phyloP scores from a whole-genome alignment of 2,113 vertebrate genomes.

The Scolopax mira region DNA sequence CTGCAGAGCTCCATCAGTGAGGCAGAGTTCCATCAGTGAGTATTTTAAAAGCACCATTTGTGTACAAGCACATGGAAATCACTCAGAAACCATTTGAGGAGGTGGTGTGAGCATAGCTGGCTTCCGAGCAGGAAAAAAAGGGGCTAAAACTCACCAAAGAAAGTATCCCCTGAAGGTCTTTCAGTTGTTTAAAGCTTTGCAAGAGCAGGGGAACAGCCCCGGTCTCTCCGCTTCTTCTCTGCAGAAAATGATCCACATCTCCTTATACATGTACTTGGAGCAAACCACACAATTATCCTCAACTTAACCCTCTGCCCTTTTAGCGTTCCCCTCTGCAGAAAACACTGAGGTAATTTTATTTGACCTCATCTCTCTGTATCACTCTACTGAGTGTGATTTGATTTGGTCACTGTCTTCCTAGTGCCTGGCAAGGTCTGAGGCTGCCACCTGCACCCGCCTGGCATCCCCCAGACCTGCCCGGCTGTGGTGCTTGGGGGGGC shows the following conservation, averaged over 20 bases:
- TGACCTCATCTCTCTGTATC: background rate
- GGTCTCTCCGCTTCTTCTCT: background rate
- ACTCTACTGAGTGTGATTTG: background rate
- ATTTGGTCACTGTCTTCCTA: background rate
- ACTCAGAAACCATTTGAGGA: background rate
- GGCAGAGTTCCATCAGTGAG: background rate
- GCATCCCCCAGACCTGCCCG: background rate
- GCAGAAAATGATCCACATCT: background rate
- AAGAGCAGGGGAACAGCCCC: background rate
- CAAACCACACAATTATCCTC: background rate
- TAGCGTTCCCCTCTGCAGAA: background rate
- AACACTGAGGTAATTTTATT: background rate
- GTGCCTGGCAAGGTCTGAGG: background rate
- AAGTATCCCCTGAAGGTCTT: background rate
- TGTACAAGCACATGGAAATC: background rate
- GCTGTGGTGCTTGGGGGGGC: background rate
- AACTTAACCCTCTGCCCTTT: background rate
- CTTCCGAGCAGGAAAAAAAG: background rate
- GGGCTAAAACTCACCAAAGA: background rate
- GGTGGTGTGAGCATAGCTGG: background rate
- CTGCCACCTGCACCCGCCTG: background rate
- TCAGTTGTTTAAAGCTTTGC: background rate
- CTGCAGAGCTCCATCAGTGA: rapidly evolving
- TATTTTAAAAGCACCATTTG: background rate
- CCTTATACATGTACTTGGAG: no score